Evolutionary conservation across 2,888 invertebrate species (phyloP), one percentile per base, ranked within the genome.

Genomic region (Dasysyrphus tricinctus): DNA sequence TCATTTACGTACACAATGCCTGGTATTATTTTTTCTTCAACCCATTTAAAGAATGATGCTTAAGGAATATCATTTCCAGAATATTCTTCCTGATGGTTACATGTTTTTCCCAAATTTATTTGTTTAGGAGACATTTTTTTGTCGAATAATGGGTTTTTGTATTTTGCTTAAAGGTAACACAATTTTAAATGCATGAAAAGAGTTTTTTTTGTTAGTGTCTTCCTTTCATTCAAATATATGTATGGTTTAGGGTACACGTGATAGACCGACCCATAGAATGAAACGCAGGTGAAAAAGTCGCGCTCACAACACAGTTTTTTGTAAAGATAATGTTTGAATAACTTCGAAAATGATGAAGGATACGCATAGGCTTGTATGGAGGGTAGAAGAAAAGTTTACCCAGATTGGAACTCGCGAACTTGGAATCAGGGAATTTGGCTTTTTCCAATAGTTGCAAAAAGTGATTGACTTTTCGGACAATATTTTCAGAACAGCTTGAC

Each of bases 41-140:
- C 8, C n/a, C 19, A n/a, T 34, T 49, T 51, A 37, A 67, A 65
- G 14, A 19, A 49, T 37, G 19, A 44, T 49, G 39, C 39, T 69
- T 69, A 11, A 54, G 54, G 51, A 39, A 39, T 69, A 69, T 69
- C 54, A 69, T 69, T 69, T 69, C n/a, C 5, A 32, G 49, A 57
- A 8, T 9, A 29, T 63, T 29, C 29, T 63, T 61, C 11, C 4
- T 61, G 24, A 24, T 24, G 24, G 24, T 24, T 24, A 24, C 8
- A 12, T 59, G n/a, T 34, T 61, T 42, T 44, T 44, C 11, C 19
- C 4, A 19, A 49, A 19, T 67, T 49, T 34, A 12, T 8, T 16
- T 57, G 1, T 34, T 37, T 37, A 34, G 51, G 11, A 3, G 29
- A 37, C 16, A 49, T n/a, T 54, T 29, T 54, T 39, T 9, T 5